phyloP scores from a whole-genome alignment of 2,113 vertebrate genomes.

The Muscicapa adusta region DNA sequence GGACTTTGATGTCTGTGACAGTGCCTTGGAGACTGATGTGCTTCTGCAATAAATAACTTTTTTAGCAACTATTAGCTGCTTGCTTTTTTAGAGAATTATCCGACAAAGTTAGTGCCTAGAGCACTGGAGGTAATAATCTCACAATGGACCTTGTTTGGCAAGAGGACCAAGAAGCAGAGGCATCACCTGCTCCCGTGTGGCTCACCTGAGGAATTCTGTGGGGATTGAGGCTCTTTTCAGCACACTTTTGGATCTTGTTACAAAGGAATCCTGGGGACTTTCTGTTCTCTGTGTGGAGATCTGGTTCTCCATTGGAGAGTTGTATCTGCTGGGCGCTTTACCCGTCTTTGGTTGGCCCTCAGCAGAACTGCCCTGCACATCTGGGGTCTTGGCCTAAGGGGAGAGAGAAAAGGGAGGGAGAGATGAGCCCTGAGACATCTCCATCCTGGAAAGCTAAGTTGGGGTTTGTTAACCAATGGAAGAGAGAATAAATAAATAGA shows the following conservation, averaged over 20 bases:
- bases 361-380: slow-evolving; percentile 28
- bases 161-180: background rate
- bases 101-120: too few relatives aligned
- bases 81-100: too few relatives aligned
- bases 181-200: background rate
- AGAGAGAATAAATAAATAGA: background rate
- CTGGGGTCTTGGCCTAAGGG: background rate
- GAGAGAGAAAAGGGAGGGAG: background rate
- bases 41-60: too few relatives aligned
- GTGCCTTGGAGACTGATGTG: too few relatives aligned
- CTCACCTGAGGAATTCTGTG: slow-evolving; percentile 71
- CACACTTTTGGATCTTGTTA: rapidly evolving
- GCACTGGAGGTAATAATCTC: too few relatives aligned
- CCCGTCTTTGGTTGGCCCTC: slow-evolving; percentile 57
- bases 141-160: background rate
- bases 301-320: slow-evolving; percentile 54
- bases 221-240: background rate
- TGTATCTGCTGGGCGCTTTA: background rate
- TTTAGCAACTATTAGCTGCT: too few relatives aligned
- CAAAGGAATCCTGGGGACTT: background rate
- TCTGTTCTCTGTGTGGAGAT: background rate
- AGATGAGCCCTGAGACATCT: background rate
- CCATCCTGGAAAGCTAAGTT: background rate
- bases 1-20: too few relatives aligned
- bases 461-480: background rate